Conservation (phyloP, 2,888 invertebrate genomes). For the Aphodius sticticus region DNA sequence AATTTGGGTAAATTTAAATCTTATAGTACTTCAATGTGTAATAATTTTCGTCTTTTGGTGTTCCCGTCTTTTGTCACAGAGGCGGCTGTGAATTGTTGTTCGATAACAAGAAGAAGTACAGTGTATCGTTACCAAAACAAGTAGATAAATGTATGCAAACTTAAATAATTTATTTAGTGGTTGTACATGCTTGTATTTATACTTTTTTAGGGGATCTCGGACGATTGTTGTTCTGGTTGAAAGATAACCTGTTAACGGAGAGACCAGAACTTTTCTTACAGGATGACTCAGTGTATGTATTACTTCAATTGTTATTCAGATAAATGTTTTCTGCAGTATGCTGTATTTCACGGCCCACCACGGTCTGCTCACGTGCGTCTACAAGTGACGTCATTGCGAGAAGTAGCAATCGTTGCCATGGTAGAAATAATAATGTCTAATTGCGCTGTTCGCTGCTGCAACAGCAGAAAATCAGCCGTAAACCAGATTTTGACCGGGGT, state of each 20-base stretch:
- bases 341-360: no score
- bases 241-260: constrained; percentile 83
- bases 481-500: no score
- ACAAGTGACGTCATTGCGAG: no score
- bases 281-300: constrained; percentile 59
- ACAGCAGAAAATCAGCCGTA: no score
- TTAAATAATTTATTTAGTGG: constrained; percentile 23
- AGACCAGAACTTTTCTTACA: constrained; percentile 76
- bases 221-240: constrained; percentile 82
- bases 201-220: constrained; percentile 71
- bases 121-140: constrained; percentile 68
- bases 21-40: constrained; percentile 24
- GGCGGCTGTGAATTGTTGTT: constrained; percentile 94
- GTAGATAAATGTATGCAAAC: constrained; percentile 63
- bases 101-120: constrained; percentile 78
- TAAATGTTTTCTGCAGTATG: no score
- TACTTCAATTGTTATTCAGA: background rate
- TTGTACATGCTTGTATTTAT: constrained; percentile 27
- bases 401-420: no score
- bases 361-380: no score
- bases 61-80: constrained; percentile 61
- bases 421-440: no score
- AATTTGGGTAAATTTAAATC: constrained; percentile 51
- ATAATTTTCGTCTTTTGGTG: constrained; percentile 27
- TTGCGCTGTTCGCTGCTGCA: no score